Evolutionary conservation across 1,140 invertebrate genomes (phyloP), one percentile per base, ranked within the genome.

Genomic region (Ctenoplectra terminalis): DNA sequence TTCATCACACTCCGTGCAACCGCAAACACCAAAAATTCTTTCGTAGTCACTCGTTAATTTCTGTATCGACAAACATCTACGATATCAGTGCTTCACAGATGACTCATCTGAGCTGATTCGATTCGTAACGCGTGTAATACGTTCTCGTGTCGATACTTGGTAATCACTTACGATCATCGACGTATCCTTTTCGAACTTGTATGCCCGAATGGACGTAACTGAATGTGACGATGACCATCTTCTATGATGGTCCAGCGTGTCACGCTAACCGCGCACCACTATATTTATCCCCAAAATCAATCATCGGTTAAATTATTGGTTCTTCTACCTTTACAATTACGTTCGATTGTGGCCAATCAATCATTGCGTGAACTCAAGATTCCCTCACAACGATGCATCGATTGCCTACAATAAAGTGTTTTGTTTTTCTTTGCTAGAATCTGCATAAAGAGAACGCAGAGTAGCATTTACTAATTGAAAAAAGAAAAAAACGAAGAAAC

Each of bases 211-310:
- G 31, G 26, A 40, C 77, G 26, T 87, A 84, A 87, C 81, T 86
- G 77, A 76, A 79, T 73, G 56, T 56, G 87, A 88, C 87, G 85
- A 82, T 85, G 80, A 85, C 71, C 82, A 20, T 69, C 80, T 73
- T 31, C 48, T 50, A 40, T 48, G 87, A 85, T 89, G 87, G 88
- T 89, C 87, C 74, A 58, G 31, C 58, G 66, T 34, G 66, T 84
- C 58, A 29, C 15, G 58, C 69, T 70, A 75, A 60, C 69, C 37
- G 15, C 26, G 29, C 71, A 52, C 58, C 60, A 34, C 63, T 76
- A 70, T 84, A 70, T 78, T 81, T 84, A 85, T 73, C 60, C 84
- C 58, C 82, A 77, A 70, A 63, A 60, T 69, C 56, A 43, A 84
- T 83, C 78, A 34, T 40, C 40, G 23, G 37, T 34, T 52, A 84